Conservation (phyloP, 92 coral and sea anemone species). For the Epizoanthus fatuus region DNA sequence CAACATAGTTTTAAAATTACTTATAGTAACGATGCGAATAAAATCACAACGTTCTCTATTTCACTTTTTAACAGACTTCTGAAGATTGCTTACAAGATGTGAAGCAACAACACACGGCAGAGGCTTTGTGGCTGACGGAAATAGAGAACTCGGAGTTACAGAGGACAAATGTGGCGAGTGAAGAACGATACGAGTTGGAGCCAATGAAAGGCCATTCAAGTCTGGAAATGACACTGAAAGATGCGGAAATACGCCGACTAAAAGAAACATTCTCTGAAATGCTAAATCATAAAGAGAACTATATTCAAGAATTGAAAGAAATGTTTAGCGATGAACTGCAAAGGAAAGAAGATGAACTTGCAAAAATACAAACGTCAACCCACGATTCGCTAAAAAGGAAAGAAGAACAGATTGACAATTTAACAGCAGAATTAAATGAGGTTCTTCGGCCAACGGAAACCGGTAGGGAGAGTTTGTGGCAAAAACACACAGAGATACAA, state of each 20-base stretch:
- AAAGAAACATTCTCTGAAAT: slow-evolving; percentile 8
- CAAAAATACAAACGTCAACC: neutral
- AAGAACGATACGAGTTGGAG: neutral
- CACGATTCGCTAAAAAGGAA: slow-evolving; percentile 2
- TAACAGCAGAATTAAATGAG: slow-evolving; percentile 5
- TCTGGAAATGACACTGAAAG: neutral
- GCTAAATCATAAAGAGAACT: neutral
- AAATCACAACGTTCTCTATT: neutral
- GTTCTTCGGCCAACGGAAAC: neutral
- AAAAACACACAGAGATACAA: slow-evolving; percentile 16
- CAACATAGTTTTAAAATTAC: no score
- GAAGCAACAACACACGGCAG: neutral
- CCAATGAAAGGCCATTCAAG: neutral
- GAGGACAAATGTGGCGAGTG: neutral
- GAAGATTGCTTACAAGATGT: neutral
- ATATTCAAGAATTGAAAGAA: slow-evolving; percentile 7
- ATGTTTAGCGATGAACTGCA: neutral
- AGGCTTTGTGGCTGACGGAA: neutral
- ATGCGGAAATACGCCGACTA: neutral
- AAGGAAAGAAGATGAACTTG: slow-evolving; percentile 14
- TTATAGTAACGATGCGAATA: no score
- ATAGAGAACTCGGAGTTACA: slow-evolving; percentile 1
- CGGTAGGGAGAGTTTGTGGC: neutral
- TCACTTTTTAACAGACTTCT: neutral
- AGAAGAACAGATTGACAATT: slow-evolving; percentile 3